Conservation (phyloP, 2,888 invertebrate species). For the Leucania comma region DNA sequence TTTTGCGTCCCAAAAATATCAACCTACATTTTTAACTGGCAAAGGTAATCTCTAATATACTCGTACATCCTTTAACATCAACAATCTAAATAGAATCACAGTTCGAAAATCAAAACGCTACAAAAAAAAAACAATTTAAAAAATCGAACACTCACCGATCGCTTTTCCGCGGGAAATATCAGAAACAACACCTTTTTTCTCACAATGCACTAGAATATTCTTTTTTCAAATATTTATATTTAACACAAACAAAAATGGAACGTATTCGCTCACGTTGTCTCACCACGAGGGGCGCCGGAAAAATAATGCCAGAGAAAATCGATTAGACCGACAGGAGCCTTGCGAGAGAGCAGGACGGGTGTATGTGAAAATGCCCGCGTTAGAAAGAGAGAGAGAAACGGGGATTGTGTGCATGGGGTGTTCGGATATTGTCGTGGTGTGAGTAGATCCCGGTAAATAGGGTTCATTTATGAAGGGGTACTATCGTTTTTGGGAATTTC, state of each 20-base stretch:
- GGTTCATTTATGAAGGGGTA: constrained; percentile 64
- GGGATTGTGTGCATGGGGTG: constrained; percentile 55
- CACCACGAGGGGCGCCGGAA: constrained; percentile 55
- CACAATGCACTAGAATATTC: constrained; percentile 41
- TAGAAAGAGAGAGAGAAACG: constrained; percentile 49
- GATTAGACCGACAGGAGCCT: constrained; percentile 54
- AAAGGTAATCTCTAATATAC: constrained; percentile 29
- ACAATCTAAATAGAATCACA: constrained; percentile 19
- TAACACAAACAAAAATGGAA: constrained; percentile 53
- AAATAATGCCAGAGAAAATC: constrained; percentile 69
- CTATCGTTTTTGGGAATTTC: constrained; percentile 33
- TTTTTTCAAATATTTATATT: constrained; percentile 44
- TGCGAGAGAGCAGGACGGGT: constrained; percentile 41
- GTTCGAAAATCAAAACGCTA: background rate
- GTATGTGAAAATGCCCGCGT: background rate
- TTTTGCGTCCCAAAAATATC: constrained; percentile 16
- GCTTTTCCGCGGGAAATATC: constrained; percentile 29
- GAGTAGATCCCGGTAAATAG: constrained; percentile 61
- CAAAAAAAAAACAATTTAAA: constrained; percentile 4
- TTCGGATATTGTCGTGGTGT: constrained; percentile 47
- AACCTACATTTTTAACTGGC: constrained; percentile 15
- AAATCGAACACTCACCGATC: constrained; percentile 51
- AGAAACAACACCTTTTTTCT: constrained; percentile 31
- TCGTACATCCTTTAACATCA: constrained; percentile 13
- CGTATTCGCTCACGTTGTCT: constrained; percentile 52